Conservation (phyloP, 2,113 vertebrate species). For the Nothocercus julius region DNA sequence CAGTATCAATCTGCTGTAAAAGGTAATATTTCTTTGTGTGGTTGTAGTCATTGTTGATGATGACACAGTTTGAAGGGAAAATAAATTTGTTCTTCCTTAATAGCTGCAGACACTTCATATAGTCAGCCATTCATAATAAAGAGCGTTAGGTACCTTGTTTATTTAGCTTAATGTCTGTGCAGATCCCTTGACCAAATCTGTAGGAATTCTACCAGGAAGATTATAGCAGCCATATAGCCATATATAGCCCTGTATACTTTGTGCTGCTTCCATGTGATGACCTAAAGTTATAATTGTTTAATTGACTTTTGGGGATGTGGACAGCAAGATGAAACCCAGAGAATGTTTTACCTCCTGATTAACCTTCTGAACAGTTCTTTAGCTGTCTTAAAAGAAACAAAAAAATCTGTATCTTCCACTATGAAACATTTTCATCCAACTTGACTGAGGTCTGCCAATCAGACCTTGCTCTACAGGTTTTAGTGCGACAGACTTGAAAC, state of each 20-base stretch:
- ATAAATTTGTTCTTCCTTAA: neutral
- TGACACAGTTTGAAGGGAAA: neutral
- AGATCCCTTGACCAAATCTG: conserved; percentile 34
- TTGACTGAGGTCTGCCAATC: neutral
- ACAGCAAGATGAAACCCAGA: neutral
- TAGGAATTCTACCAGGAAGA: conserved; percentile 9
- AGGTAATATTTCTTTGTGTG: accelerated
- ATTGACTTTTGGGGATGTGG: neutral
- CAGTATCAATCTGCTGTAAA: neutral
- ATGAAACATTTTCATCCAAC: neutral
- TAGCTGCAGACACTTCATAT: neutral
- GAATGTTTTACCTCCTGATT: neutral
- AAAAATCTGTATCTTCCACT: neutral
- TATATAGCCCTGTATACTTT: conserved; percentile 22
- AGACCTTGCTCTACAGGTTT: conserved; percentile 2
- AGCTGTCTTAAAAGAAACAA: neutral
- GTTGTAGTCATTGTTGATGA: neutral
- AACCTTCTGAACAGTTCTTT: neutral
- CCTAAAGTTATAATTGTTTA: neutral
- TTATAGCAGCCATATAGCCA: conserved; percentile 38
- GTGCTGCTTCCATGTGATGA: neutral
- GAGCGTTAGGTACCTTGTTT: neutral
- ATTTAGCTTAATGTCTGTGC: neutral
- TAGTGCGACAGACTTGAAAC: neutral
- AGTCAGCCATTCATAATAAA: neutral